Conservation (phyloP, 1,140 invertebrate species). For the Maconellicoccus hirsutus region DNA sequence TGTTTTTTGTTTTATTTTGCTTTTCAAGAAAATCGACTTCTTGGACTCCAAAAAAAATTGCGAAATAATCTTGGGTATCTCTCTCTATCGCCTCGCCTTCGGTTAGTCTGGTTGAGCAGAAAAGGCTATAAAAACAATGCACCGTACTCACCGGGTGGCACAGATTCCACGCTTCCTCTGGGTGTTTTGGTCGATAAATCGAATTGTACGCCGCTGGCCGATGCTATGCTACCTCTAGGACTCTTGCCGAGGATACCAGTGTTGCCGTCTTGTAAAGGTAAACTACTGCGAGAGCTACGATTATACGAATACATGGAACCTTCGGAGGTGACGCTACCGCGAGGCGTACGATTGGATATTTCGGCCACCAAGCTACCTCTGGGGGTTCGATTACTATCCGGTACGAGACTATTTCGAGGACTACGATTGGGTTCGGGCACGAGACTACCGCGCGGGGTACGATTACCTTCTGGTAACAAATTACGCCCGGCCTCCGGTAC, state of each 20-base stretch:
- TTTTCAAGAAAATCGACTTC: no score
- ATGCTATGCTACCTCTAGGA: slow-evolving; percentile 47
- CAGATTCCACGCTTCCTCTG: slow-evolving; percentile 37
- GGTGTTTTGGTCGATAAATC: slow-evolving; percentile 40
- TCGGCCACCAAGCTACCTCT: slow-evolving; percentile 28
- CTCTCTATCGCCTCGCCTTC: no score
- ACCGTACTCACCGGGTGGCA: background rate
- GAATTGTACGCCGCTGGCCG: slow-evolving; percentile 42
- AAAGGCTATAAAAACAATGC: background rate
- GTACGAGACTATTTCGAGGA: slow-evolving; percentile 46
- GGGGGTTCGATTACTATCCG: slow-evolving; percentile 34
- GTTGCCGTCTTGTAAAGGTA: slow-evolving; percentile 27
- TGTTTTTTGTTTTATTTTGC: no score
- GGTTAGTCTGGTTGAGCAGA: background rate
- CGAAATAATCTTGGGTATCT: no score
- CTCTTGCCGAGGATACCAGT: slow-evolving; percentile 32
- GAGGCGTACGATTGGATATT: slow-evolving; percentile 34
- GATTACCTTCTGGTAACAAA: slow-evolving; percentile 33
- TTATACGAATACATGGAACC: slow-evolving; percentile 32
- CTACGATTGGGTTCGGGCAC: slow-evolving; percentile 44
- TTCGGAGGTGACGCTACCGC: slow-evolving; percentile 38
- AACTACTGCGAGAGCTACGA: slow-evolving; percentile 31
- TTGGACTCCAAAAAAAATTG: no score
- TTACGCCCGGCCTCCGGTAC: slow-evolving; percentile 43
- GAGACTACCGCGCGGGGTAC: slow-evolving; percentile 36